A percentile compares a stretch with the other conserved stretches of the same genome.
phyloP scores from a whole-genome alignment of 2,113 vertebrate genomes.

The Thalassoma bifasciatum region DNA sequence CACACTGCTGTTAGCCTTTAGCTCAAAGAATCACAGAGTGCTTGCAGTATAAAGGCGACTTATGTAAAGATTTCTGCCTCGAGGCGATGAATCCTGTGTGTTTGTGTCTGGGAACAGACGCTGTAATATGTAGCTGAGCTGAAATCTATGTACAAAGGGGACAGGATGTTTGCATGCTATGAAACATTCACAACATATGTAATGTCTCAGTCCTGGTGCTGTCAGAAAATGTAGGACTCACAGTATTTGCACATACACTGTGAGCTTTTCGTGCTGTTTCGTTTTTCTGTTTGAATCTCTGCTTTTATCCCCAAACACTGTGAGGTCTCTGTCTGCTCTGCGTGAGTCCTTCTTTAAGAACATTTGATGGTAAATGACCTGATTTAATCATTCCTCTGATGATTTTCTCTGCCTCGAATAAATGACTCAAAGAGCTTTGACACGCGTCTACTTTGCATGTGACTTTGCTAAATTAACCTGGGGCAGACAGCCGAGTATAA shows the following conservation, averaged over 20 bases:
- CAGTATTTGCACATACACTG: not conserved
- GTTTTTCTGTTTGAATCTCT: not conserved
- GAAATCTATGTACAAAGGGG: too few species aligned
- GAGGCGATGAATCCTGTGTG: too few species aligned
- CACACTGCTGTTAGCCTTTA: too few species aligned
- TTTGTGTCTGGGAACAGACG: too few species aligned
- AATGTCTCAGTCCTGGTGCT: not conserved
- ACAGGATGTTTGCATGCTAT: too few species aligned
- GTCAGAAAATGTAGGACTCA: not conserved
- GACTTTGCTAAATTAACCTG: conserved; percentile 1
- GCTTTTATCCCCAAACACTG: too few species aligned
- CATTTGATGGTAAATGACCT: conserved; percentile 4
- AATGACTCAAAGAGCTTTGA: not conserved
- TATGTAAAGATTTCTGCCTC: too few species aligned
- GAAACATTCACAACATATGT: too few species aligned
- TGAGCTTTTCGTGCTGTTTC: not conserved
- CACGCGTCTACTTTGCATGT: not conserved
- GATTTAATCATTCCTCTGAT: conserved; percentile 15
- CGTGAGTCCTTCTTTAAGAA: not conserved
- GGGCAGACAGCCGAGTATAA: not conserved
- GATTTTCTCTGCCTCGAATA: conserved; percentile 8
- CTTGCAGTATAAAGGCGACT: too few species aligned
- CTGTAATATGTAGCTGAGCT: too few species aligned
- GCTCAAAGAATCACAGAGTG: too few species aligned
- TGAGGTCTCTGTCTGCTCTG: not conserved